A percentile compares a stretch with the other conserved stretches of the same genome.
Evolutionary conservation across 2,888 invertebrate species (phyloP).

Genomic region (Nycteola revayana): DNA sequence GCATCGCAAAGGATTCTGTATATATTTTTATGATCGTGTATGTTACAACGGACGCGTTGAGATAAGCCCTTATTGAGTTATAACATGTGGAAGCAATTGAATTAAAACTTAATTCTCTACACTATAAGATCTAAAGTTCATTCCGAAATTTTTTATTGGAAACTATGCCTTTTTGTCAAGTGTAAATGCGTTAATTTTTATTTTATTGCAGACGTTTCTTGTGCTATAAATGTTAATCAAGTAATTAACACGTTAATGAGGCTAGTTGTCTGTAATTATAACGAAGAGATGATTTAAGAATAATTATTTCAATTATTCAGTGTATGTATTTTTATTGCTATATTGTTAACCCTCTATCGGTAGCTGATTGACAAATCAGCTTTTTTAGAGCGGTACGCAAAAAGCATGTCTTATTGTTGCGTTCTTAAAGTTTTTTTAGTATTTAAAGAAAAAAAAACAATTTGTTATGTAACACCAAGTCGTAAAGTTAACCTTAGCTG

Average conservation of each 20-base stretch:
- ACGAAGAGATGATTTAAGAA: no score
- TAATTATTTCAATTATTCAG: no score
- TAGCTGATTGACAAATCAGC: no score
- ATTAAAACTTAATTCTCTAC: conserved; percentile 31
- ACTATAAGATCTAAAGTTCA: conserved; percentile 25
- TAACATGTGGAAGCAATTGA: conserved; percentile 12
- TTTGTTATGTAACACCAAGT: conserved; percentile 39
- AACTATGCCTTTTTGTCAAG: conserved; percentile 26
- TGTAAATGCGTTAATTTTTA: conserved; percentile 18
- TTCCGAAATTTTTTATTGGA: conserved; percentile 25
- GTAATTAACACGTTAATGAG: background rate
- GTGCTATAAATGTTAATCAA: conserved; percentile 4
- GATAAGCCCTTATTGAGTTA: conserved; percentile 47
- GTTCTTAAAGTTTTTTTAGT: no score
- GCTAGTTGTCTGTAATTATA: no score
- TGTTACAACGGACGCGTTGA: conserved; percentile 52
- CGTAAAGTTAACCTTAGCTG: conserved; percentile 42
- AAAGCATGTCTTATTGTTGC: no score
- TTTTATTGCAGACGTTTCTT: conserved; percentile 19
- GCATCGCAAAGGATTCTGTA: conserved; percentile 55
- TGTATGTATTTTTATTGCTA: no score
- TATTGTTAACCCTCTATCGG: conserved; percentile 1
- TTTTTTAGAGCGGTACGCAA: no score
- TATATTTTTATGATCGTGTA: conserved; percentile 64
- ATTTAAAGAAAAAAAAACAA: no score